Base-by-base conservation (phyloP, 1,140 invertebrate species). In the Aphelenchoides besseyi region DNA sequence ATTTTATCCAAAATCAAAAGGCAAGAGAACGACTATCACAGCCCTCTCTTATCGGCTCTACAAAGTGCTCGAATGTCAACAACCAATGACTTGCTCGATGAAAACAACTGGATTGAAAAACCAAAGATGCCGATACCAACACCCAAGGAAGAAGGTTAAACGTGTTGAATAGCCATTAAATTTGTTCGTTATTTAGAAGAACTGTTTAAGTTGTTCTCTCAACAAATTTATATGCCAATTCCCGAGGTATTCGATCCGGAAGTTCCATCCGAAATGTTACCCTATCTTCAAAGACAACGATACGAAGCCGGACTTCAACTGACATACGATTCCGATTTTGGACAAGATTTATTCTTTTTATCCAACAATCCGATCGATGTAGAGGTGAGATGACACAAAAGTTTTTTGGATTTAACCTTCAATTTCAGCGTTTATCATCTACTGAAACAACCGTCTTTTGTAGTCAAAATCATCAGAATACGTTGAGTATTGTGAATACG, bases 401-500 rank as follows among this genome's bases (percentile, higher is more conserved):
- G 41, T 12, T 23, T 23, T 12, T 48, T 5, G 5, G 23, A 59
- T 8, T 5, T 28, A 59, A 59, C 32, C 5, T 5, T 59, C 55
- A 59, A 8, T 59, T 59, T 33, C 55, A 59, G 55, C 55, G 5
- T 33, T 23, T 59, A 8, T 23, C 23, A 12, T 48, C 5, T 33
- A 59, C 55, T 23, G 55, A 59, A 33, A 18, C 55, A 5, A 59
- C 55, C 5, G 5, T 59, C 55, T 8, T 59, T 33, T 5, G 18
- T 33, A 5, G 55, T 5, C 16, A 5, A 16, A 28, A 59, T 12
- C 5, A 8, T 8, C 5, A 59, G 5, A 59, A 5, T 12, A 5
- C 5, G 55, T 8, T 59, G 55, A 59, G 55, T 23, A 59, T 59
- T 23, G 18, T 59, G 18, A 59, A 59, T 23, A 59, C 55, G 18